Conservation (phyloP, 2,113 vertebrate genomes). For the Apeltes quadracus region DNA sequence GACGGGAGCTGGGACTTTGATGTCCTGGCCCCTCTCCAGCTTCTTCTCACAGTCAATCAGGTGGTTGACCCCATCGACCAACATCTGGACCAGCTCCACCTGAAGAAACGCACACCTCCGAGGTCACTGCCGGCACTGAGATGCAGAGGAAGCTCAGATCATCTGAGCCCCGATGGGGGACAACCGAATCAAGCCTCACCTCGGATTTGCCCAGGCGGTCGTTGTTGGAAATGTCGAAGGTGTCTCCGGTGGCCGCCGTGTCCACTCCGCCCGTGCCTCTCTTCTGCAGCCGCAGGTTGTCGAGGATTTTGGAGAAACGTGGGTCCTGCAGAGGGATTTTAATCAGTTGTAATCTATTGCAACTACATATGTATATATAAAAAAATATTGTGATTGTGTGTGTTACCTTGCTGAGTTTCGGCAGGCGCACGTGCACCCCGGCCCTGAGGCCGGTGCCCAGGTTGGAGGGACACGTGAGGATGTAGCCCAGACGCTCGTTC, state of each 20-base stretch:
- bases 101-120: slow-evolving; percentile 21
- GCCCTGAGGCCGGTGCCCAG: slow-evolving; percentile 91
- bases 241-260: slow-evolving; percentile 87
- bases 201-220: slow-evolving; percentile 93
- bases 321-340: slow-evolving; percentile 79
- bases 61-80: slow-evolving; percentile 90
- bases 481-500: slow-evolving; percentile 89
- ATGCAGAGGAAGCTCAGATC: too few relatives aligned
- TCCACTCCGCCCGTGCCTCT: slow-evolving; percentile 92
- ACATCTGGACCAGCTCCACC: slow-evolving; percentile 92
- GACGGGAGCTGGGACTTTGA: slow-evolving; percentile 88
- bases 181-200: slow-evolving; percentile 66
- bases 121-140: background rate
- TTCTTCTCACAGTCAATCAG: slow-evolving; percentile 93
- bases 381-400: background rate
- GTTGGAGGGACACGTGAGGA: slow-evolving; percentile 93
- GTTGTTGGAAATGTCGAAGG: slow-evolving; percentile 92
- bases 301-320: slow-evolving; percentile 90
- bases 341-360: background rate
- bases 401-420: slow-evolving; percentile 89
- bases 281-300: slow-evolving; percentile 91
- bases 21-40: slow-evolving; percentile 90
- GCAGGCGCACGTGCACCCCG: slow-evolving; percentile 89
- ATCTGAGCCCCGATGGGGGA: too few relatives aligned
- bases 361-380: background rate